Percentiles rank a stretch among this genome's conserved stretches.
Evolutionary conservation across 2,797 vertebrate genomes (phyloP).

Genomic region (Valencia hispanica): DNA sequence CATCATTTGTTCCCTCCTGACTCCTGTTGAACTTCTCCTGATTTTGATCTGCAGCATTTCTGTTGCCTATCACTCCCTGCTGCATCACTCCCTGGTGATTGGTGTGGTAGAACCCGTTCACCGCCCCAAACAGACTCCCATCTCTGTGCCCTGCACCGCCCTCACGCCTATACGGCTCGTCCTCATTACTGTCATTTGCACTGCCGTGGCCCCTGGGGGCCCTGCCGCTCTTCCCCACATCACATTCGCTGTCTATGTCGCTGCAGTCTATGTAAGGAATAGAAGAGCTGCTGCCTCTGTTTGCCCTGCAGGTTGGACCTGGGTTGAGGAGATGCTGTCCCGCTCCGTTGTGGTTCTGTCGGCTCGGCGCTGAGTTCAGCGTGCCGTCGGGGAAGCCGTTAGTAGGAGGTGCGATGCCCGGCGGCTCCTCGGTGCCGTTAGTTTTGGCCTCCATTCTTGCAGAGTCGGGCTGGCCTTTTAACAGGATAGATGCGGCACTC

Average conservation of each 20-base stretch:
- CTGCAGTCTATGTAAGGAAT: constrained; percentile 99
- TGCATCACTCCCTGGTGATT: constrained; percentile 74
- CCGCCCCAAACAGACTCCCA: constrained; percentile 62
- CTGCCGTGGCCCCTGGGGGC: constrained; percentile 84
- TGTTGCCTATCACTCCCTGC: constrained; percentile 58
- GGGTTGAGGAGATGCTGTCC: constrained; percentile 85
- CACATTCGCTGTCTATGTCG: constrained; percentile 95
- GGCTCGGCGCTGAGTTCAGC: constrained; percentile 30
- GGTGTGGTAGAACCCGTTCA: constrained; percentile 82
- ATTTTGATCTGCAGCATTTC: constrained; percentile 71
- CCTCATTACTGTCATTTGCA: constrained; percentile 89
- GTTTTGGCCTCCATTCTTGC: constrained; percentile 60
- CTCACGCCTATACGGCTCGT: constrained; percentile 72
- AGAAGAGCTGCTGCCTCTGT: constrained; percentile 92
- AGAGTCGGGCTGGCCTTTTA: constrained; percentile 74
- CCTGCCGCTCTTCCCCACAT: constrained; percentile 81
- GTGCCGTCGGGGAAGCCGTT: constrained; percentile 73
- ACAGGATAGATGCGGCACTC: constrained; percentile 49
- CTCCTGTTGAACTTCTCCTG: constrained; percentile 75
- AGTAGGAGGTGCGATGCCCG: constrained; percentile 37
- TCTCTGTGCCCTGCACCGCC: constrained; percentile 12
- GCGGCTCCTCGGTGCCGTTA: constrained; percentile 39
- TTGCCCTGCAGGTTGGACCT: constrained; percentile 96
- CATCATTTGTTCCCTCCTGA: constrained; percentile 82
- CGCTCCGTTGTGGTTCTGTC: constrained; percentile 48